Base-by-base conservation (phyloP, 2,888 invertebrate genomes). In the Actias luna region DNA sequence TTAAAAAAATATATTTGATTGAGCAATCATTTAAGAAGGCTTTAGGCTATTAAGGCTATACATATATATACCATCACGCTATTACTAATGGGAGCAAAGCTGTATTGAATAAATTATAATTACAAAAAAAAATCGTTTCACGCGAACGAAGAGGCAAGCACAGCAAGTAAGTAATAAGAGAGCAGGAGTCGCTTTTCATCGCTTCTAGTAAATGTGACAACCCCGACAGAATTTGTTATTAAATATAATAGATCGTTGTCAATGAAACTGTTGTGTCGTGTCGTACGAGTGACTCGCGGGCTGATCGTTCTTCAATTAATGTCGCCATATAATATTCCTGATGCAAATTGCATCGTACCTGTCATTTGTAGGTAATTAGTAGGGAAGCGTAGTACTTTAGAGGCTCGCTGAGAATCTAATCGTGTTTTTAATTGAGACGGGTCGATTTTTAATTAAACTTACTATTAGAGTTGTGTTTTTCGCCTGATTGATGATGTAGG, bases 191-290 rank as follows among this genome's bases (percentile, higher is more conserved):
- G n/a, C n/a, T n/a, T n/a, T n/a, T n/a, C n/a, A n/a, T n/a, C n/a
- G n/a, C n/a, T n/a, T n/a, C n/a, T n/a, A n/a, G 4, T 12, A 50
- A 50, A 50, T 0, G 46, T 55, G 1, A 55, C 55, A 55, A 55
- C 55, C 55, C 55, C 29, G n/a, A 2, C 63, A 57, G 27, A 27
- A 59, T 63, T 60, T 63, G 63, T 65, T 68, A 68, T 68, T 68
- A 66, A 64, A 65, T 57, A 64, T 63, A 66, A 66, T 66, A 63
- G 59, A 62, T 66, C 67, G 64, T 63, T 64, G 64, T 66, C 60
- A 63, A 61, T 52, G 61, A 62, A 64, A 63, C 64, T 57, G 65
- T 63, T 64, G 63, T 62, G 61, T 27, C 42, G 36, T 59, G 60
- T 25, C 46, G 42, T 60, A 12, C 59, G 50, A 65, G n/a, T 59